phyloP scores from a whole-genome alignment of 2,888 invertebrate genomes.

The Pammene fasciana region DNA sequence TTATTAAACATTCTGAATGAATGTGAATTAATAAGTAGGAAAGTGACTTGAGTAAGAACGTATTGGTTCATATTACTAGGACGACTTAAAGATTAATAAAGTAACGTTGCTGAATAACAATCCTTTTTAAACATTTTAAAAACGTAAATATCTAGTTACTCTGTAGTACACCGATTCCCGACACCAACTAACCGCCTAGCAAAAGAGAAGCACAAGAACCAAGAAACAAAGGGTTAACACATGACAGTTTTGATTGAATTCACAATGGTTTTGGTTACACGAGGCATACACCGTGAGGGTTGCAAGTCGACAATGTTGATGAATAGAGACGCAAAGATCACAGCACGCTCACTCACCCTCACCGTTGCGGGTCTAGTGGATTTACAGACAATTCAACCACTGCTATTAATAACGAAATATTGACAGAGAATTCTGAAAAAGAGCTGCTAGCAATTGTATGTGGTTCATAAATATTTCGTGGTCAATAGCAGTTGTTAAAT shows the following conservation, averaged over 20 bases:
- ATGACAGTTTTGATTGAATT: conserved; percentile 3
- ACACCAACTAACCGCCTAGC: conserved; percentile 26
- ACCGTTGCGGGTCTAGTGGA: conserved; percentile 4
- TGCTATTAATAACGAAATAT: background rate
- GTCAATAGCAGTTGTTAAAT: background rate
- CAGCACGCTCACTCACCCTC: conserved; percentile 40
- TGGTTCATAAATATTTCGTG: background rate
- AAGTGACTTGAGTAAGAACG: too few relatives aligned
- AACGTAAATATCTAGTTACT: too few relatives aligned
- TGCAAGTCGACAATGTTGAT: conserved; percentile 48
- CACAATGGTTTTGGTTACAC: conserved; percentile 50
- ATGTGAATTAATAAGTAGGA: too few relatives aligned
- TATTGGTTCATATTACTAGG: too few relatives aligned
- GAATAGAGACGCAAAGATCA: conserved; percentile 44
- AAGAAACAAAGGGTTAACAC: background rate
- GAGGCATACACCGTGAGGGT: conserved; percentile 56
- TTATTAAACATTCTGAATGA: too few relatives aligned
- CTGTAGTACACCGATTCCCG: too few relatives aligned
- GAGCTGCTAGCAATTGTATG: background rate
- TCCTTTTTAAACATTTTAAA: too few relatives aligned
- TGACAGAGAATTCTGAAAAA: background rate
- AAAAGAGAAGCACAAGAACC: conserved; percentile 17
- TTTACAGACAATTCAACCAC: background rate
- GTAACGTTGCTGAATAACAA: too few relatives aligned
- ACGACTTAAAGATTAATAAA: too few relatives aligned